A percentile compares a stretch with the other conserved stretches of the same genome.
Conservation (phyloP, 2,888 invertebrate species). For the Tridacna gigas region DNA sequence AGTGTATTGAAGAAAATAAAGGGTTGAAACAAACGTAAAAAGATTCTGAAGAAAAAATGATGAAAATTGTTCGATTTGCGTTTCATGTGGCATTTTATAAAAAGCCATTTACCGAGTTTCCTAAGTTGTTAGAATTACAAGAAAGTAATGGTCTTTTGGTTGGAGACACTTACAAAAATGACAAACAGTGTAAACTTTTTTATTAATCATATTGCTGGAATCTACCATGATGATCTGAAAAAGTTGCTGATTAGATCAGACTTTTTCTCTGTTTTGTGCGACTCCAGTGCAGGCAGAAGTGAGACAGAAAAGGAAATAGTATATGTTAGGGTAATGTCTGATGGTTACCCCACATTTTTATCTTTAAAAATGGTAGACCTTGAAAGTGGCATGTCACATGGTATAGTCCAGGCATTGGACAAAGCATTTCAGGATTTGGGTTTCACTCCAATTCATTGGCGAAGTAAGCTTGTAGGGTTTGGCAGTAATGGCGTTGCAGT, state of each 20-base stretch:
- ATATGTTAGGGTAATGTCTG: conserved; percentile 34
- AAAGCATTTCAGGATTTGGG: conserved; percentile 39
- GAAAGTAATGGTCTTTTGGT: conserved; percentile 22
- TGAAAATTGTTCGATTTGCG: background rate
- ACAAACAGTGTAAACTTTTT: conserved; percentile 26
- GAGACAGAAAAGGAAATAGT: conserved; percentile 54
- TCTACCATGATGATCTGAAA: conserved; percentile 26
- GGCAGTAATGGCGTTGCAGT: conserved; percentile 55
- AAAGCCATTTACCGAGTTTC: background rate
- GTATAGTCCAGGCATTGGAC: conserved; percentile 42
- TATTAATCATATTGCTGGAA: conserved; percentile 34
- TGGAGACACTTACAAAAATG: conserved; percentile 33
- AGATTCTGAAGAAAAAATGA: background rate
- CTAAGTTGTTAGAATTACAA: conserved; percentile 23
- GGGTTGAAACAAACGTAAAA: no score
- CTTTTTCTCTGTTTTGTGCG: conserved; percentile 50
- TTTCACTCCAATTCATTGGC: conserved; percentile 28
- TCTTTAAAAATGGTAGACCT: conserved; percentile 50
- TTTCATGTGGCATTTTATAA: background rate
- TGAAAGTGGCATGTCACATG: conserved; percentile 40
- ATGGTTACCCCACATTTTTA: conserved; percentile 44
- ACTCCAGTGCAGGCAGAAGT: conserved; percentile 49
- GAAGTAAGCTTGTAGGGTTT: conserved; percentile 45
- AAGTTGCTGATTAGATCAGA: conserved; percentile 3
- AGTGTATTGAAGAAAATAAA: no score